Evolutionary conservation across 2,888 invertebrate genomes (phyloP), one percentile per base, ranked within the genome.

Genomic region (Eumacrocentrus americanus): DNA sequence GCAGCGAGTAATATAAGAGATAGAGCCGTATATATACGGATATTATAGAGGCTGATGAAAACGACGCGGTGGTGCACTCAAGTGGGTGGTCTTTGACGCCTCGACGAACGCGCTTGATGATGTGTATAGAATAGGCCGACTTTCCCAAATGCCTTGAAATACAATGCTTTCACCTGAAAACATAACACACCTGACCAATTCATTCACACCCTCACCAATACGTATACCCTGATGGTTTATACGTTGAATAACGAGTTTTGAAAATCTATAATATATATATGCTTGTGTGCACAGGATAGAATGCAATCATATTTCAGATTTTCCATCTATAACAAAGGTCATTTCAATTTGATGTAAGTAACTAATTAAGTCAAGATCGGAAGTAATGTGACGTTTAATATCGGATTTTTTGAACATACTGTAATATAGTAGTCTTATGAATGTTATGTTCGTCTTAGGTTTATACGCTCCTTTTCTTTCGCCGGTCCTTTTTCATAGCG

Each of bases 51-150:
- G 67, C 66, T 72, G 70, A 74, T 76, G 74, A 74, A 73, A 77
- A 60, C 71, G 69, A 72, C 34, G 34, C n/a, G n/a, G n/a, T 18
- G 48, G 34, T 47, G 22, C 25, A 16, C 51, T 55, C 72, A 72
- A 68, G 70, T 72, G 74, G 75, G 75, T 75, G 74, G 75, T 75
- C 71, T 66, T 65, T 60, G 60, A 58, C 64, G 64, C 60, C 66
- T 55, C 34, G 20, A 23, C 35, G 14, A 56, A 40, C 47, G 46
- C 52, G 44, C 46, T 38, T n/a, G 38, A 20, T 38, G 38, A n/a
- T n/a, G n/a, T n/a, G n/a, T n/a, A n/a, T n/a, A n/a, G 18, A 59
- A 40, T n/a, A 9, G 5, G 9, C 40, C 20, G 47, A 53, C 37
- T 42, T 51, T 59, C 18, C 52, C 42, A 40, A 53, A 59, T 53